Percentiles rank a stretch among this genome's conserved stretches.
phyloP scores from a whole-genome alignment of 2,113 vertebrate genomes.

The Phocoena sinus region DNA sequence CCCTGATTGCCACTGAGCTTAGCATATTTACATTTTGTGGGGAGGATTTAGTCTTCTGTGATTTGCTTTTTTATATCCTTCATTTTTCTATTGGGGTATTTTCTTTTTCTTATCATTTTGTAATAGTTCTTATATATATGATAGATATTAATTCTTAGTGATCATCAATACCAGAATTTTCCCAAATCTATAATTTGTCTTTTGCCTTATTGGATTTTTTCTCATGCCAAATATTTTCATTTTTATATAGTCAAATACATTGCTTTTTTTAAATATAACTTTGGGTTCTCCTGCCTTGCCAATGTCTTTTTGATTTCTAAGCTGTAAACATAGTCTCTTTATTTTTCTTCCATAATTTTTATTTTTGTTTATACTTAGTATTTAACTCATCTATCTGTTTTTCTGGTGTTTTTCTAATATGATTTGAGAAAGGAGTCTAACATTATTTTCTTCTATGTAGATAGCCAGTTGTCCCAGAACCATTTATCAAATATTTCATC shows the following conservation, averaged over 20 bases:
- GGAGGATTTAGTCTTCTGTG: not conserved
- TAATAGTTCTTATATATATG: not conserved
- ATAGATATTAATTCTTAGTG: not conserved
- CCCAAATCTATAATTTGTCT: not conserved
- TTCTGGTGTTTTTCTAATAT: not conserved
- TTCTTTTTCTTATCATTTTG: not conserved
- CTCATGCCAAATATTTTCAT: constrained; percentile 14
- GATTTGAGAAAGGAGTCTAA: not conserved
- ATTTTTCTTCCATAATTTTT: not conserved
- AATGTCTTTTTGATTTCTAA: not conserved
- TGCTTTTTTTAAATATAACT: not conserved
- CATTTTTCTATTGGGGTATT: not conserved
- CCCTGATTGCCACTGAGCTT: not conserved
- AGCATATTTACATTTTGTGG: not conserved
- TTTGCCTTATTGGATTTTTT: not conserved
- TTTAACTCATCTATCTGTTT: constrained; percentile 16
- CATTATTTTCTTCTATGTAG: constrained; percentile 34
- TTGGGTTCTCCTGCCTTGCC: not conserved
- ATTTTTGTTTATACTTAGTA: constrained; percentile 13
- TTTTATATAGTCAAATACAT: constrained; percentile 25
- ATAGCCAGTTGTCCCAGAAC: not conserved
- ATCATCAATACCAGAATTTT: not conserved
- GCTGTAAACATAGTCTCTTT: not conserved
- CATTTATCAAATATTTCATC: constrained; percentile 20
- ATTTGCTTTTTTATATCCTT: not conserved